Percentiles rank a stretch among this genome's conserved stretches.
phyloP scores from a whole-genome alignment of 2,113 vertebrate genomes.

The Elgaria multicarinata region DNA sequence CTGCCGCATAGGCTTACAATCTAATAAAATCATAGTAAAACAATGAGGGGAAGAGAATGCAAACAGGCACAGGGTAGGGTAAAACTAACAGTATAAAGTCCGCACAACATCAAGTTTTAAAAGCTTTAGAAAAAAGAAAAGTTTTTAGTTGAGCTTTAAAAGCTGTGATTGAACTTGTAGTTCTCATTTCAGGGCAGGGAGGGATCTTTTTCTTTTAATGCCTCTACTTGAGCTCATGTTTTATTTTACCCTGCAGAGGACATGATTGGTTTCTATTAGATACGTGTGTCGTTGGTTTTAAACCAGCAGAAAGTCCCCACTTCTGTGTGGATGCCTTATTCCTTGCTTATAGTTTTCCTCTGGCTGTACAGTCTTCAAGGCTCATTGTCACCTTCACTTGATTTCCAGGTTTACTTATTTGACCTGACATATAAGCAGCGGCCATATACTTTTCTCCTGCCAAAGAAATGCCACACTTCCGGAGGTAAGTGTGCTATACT shows the following conservation, averaged over 20 bases:
- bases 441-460: conserved; percentile 94
- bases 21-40: too few relatives aligned
- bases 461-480: conserved; percentile 89
- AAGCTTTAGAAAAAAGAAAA: too few relatives aligned
- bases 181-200: not conserved
- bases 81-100: too few relatives aligned
- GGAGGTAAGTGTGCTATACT: conserved; percentile 78
- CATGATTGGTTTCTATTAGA: not conserved
- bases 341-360: not conserved
- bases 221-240: not conserved
- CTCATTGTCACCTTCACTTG: conserved; percentile 35
- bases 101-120: too few relatives aligned
- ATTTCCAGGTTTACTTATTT: conserved; percentile 93
- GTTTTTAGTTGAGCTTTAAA: too few relatives aligned
- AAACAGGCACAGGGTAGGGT: too few relatives aligned
- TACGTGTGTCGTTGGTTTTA: too few relatives aligned
- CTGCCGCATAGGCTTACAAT: too few relatives aligned
- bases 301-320: too few relatives aligned
- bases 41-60: too few relatives aligned
- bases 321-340: not conserved
- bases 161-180: too few relatives aligned
- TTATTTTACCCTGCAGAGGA: not conserved
- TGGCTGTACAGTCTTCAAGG: not conserved
- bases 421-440: conserved; percentile 95
- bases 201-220: not conserved